Conservation (phyloP, 2,888 invertebrate genomes). For the Coleophora deauratella region DNA sequence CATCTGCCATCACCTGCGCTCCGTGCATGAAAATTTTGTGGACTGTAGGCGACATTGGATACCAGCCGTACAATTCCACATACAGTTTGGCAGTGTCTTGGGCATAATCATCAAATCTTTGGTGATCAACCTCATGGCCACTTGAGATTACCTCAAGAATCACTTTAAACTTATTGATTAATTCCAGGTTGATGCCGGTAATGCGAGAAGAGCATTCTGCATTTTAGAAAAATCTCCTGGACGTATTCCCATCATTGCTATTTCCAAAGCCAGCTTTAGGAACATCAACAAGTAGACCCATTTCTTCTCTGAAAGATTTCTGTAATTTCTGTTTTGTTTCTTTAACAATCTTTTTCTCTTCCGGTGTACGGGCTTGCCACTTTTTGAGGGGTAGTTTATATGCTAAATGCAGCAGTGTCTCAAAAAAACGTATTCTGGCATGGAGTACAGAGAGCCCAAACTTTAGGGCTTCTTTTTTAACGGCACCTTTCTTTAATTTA, state of each 20-base stretch:
- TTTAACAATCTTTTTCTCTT: neutral
- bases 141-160: no score
- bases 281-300: neutral
- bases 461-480: no score
- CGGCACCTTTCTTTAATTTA: neutral
- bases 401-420: neutral
- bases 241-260: neutral
- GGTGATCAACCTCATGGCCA: no score
- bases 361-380: neutral
- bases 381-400: neutral
- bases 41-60: no score
- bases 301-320: neutral
- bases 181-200: neutral
- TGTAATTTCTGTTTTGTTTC: neutral
- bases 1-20: no score
- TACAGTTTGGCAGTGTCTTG: no score
- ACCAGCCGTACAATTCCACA: no score
- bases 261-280: neutral
- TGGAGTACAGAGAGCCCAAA: no score
- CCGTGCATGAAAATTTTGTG: no score
- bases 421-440: no score
- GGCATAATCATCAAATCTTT: no score
- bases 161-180: no score
- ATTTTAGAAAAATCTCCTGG: neutral
- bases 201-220: neutral